phyloP scores from a whole-genome alignment of 2,113 vertebrate species.

The Chlamydotis undulata region DNA sequence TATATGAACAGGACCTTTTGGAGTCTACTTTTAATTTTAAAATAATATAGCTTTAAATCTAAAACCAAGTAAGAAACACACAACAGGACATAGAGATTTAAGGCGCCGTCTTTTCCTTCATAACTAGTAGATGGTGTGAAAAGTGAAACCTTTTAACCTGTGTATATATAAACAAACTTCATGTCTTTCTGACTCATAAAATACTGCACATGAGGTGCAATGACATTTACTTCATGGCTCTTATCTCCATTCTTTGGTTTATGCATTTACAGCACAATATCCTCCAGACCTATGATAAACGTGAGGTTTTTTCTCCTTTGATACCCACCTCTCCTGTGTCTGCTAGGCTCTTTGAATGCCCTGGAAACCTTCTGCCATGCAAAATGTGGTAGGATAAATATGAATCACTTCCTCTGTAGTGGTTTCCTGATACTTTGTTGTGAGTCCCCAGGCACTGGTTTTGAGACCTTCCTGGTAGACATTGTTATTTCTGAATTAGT shows the following conservation, averaged over 20 bases:
- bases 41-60: not conserved
- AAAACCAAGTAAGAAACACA: not conserved
- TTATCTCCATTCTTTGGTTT: not conserved
- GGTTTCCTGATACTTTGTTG: not conserved
- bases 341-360: not conserved
- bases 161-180: not conserved
- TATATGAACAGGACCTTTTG: not conserved
- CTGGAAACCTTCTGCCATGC: not conserved
- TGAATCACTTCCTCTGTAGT: not conserved
- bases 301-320: not conserved
- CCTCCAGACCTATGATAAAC: not conserved
- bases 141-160: not conserved
- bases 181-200: not conserved
- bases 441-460: not conserved
- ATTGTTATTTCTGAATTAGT: not conserved
- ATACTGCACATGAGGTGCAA: not conserved
- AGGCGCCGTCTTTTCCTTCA: not conserved
- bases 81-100: not conserved
- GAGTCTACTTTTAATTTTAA: not conserved
- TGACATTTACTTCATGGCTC: not conserved
- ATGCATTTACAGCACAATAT: not conserved
- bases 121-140: not conserved
- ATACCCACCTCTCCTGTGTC: not conserved
- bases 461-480: slow-evolving; percentile 14
- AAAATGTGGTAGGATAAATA: not conserved